Evolutionary conservation across 1,140 invertebrate genomes (phyloP).

Genomic region (Bombus sibiricus): DNA sequence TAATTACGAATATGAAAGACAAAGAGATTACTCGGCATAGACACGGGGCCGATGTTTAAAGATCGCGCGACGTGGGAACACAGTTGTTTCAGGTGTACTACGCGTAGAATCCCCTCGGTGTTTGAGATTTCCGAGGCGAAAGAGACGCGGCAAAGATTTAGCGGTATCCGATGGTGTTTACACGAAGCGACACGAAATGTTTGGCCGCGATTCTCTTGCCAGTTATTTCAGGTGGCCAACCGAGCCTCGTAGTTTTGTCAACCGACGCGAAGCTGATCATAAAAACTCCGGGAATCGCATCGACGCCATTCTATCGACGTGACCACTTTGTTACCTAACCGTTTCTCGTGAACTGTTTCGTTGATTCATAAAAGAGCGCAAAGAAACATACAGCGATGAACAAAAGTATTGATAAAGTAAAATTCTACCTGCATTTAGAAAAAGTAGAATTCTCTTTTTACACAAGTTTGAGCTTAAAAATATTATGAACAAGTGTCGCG

Average conservation of each 20-base stretch:
- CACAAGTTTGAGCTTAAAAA: no score
- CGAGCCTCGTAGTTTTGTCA: constrained; percentile 72
- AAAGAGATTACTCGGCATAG: background rate
- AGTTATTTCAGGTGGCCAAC: constrained; percentile 77
- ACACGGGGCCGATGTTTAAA: constrained; percentile 26
- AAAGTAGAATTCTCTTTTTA: no score
- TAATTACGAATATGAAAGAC: background rate
- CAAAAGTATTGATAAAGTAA: background rate
- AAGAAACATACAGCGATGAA: background rate
- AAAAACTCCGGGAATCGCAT: constrained; percentile 59
- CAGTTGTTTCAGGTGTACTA: constrained; percentile 76
- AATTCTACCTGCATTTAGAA: background rate
- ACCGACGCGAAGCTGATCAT: constrained; percentile 62
- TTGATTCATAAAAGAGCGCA: background rate
- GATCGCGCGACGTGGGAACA: constrained; percentile 31
- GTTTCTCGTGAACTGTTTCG: background rate
- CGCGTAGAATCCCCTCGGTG: constrained; percentile 44
- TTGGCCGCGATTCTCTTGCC: constrained; percentile 71
- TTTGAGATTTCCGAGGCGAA: constrained; percentile 58
- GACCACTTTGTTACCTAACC: background rate
- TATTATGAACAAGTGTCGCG: background rate
- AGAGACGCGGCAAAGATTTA: constrained; percentile 62
- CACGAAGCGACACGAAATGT: constrained; percentile 71
- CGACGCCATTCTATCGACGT: background rate
- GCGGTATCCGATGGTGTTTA: constrained; percentile 73